Base-by-base conservation (phyloP, 2,888 invertebrate species). In the Perizoma affinitatum region DNA sequence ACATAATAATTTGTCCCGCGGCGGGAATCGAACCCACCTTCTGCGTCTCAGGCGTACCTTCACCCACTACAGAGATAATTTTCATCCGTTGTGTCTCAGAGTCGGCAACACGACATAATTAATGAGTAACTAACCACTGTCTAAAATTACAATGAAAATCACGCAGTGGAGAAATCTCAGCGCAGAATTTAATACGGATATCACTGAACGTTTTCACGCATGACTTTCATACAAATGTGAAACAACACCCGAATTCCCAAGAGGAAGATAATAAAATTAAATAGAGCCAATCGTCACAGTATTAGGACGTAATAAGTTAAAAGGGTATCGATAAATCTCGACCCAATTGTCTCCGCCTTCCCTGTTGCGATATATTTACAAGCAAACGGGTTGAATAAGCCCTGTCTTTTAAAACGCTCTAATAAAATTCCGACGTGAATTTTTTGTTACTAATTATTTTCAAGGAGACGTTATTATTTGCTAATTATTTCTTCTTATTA, bases 311-410 rank as follows among this genome's bases (percentile, higher is more conserved):
- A 2, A 22, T 61, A 72, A 76, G 78, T 75, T 79, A 77, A 83
- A 83, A 76, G 78, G 80, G 77, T 75, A 63, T 65, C 76, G 49
- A 82, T 84, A 84, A 84, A 83, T 85, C 80, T 78, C 65, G 51
- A 55, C 54, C 62, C 63, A 71, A 78, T 77, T 79, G 76, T 77
- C 76, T 75, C 67, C 69, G 68, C 61, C 61, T 69, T 42, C 50
- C 57, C 11, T 49, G 56, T 57, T 45, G 62, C 62, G 35, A 59
- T 63, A 58, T 56, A 63, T 63, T 63, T 42, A 63, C 63, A 63
- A 56, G 36, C n/a, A 47, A 58, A 41, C 54, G 58, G 41, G 45
- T 42, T 50, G 54, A 55, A 55, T 56, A 58, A 53, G 42, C 54
- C 8, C 7, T 54, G 53, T 61, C 53, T 49, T 61, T 56, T 55